Evolutionary conservation across 2,797 vertebrate genomes (phyloP).

Genomic region (Centropyge bicolor): DNA sequence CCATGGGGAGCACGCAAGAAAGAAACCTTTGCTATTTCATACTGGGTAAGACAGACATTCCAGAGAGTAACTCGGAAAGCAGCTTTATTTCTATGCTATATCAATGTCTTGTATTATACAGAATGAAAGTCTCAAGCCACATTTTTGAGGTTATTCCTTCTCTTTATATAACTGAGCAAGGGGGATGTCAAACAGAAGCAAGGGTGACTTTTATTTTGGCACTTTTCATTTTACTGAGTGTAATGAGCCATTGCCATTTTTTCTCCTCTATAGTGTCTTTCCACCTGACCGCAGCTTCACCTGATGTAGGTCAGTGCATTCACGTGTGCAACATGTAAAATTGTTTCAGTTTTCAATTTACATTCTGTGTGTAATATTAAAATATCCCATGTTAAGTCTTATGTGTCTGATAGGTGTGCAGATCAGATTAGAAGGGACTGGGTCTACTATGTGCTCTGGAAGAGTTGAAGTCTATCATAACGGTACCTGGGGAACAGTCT

Average conservation of each 20-base stretch:
- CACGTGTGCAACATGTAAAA: no score
- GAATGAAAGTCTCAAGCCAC: not conserved
- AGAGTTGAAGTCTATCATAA: not conserved
- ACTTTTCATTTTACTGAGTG: not conserved
- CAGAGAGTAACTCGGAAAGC: not conserved
- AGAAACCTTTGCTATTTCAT: not conserved
- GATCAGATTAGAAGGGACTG: conserved; percentile 2
- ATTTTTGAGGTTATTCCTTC: not conserved
- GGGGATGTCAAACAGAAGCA: not conserved
- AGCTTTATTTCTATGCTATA: not conserved
- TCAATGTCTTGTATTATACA: not conserved
- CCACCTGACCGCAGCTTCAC: not conserved
- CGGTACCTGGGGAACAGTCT: not conserved
- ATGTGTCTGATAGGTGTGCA: not conserved
- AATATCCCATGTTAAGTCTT: not conserved
- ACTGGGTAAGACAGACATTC: conserved; percentile 11
- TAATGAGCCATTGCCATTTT: not conserved
- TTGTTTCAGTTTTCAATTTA: not conserved
- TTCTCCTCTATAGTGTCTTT: conserved; percentile 15
- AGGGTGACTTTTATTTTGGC: not conserved
- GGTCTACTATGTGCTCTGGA: not conserved
- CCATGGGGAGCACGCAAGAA: not conserved
- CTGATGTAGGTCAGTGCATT: conserved; percentile 18
- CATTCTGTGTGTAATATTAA: not conserved
- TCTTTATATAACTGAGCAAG: no score